phyloP scores from a whole-genome alignment of 1,140 invertebrate genomes.

The Chrysomallon squamiferum region DNA sequence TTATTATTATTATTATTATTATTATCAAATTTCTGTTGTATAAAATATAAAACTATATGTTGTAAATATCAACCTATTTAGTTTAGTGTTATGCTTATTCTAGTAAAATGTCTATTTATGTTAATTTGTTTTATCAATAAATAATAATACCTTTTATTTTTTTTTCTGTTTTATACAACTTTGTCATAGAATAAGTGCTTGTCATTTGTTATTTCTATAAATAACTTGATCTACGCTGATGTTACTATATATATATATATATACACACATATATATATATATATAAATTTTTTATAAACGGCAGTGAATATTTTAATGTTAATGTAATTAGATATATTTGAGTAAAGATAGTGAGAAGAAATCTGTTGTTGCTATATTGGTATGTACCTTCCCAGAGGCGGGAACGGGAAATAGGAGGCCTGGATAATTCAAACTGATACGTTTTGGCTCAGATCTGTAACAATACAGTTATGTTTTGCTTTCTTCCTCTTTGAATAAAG shows the following conservation, averaged over 20 bases:
- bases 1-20: not conserved
- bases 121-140: not conserved
- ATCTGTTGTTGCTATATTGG: not conserved
- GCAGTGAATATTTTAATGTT: too few species aligned
- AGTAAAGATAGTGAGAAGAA: not conserved
- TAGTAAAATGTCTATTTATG: not conserved
- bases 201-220: not conserved
- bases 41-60: not conserved
- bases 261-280: not conserved
- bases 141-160: not conserved
- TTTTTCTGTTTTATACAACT: not conserved
- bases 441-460: too few species aligned
- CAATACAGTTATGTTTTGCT: too few species aligned
- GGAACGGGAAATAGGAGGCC: too few species aligned
- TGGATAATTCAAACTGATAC: too few species aligned
- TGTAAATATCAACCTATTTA: not conserved
- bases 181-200: not conserved
- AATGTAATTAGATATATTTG: too few species aligned
- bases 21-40: not conserved
- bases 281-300: too few species aligned
- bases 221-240: not conserved
- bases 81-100: not conserved
- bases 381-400: too few species aligned
- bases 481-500: too few species aligned
- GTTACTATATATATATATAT: not conserved